phyloP scores from a whole-genome alignment of 2,113 vertebrate genomes.

The Camelus dromedarius region DNA sequence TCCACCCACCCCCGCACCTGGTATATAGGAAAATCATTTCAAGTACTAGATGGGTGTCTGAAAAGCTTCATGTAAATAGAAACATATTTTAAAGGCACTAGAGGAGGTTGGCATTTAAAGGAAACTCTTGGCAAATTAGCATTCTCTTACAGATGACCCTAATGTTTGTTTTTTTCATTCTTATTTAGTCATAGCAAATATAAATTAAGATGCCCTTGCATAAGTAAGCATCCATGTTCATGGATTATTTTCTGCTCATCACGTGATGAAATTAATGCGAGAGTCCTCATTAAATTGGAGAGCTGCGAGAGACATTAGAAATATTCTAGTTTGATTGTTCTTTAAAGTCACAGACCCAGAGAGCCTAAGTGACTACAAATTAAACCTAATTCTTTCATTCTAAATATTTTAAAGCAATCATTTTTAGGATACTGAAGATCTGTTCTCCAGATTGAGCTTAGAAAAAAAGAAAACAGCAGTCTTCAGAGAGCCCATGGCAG shows the following conservation, averaged over 20 bases:
- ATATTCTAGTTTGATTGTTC: not conserved
- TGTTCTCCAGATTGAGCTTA: not conserved
- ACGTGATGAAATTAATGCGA: not conserved
- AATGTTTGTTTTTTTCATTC: not conserved
- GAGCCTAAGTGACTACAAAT: not conserved
- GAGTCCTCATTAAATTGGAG: constrained; percentile 10
- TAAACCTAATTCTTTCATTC: constrained; percentile 27
- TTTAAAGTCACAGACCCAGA: constrained; percentile 21
- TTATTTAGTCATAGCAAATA: not conserved
- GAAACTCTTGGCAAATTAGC: not conserved
- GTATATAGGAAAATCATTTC: not conserved
- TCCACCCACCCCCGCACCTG: not conserved
- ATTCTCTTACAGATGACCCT: not conserved
- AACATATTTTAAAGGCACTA: not conserved
- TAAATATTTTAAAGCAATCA: not conserved
- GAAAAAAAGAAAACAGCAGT: not conserved
- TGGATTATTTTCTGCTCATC: constrained; percentile 32
- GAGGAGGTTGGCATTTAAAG: not conserved
- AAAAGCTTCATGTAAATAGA: not conserved
- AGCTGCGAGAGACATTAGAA: not conserved
- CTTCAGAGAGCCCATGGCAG: not conserved
- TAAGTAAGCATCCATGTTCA: not conserved
- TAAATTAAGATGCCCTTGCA: not conserved
- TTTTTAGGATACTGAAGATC: not conserved
- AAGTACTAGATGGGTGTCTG: not conserved